Conservation (phyloP, 2,113 vertebrate genomes). For the Cynopterus brachyotis region DNA sequence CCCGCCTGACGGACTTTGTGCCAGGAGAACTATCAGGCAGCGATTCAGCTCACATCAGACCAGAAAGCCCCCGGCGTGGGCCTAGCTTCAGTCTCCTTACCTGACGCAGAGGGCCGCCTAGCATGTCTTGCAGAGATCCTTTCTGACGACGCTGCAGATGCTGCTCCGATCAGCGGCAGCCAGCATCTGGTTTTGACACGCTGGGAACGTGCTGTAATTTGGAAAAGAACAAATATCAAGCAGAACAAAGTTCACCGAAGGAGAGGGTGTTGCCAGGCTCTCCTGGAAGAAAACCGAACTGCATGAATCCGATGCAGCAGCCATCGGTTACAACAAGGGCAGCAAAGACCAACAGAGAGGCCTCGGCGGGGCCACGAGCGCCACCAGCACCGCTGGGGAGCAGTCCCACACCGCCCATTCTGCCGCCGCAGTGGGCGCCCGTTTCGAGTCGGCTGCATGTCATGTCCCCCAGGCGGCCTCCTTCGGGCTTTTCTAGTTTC, state of each 20-base stretch:
- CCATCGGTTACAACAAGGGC: background rate
- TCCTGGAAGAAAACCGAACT: background rate
- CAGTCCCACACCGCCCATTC: background rate
- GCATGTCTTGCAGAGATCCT: background rate
- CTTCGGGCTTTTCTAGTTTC: background rate
- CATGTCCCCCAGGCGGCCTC: background rate
- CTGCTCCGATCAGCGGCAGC: accelerated
- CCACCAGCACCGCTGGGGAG: accelerated
- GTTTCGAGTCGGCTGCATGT: background rate
- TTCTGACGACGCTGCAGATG: background rate
- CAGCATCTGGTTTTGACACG: background rate
- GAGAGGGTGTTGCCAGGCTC: background rate
- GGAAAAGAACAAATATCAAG: background rate
- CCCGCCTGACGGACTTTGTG: background rate
- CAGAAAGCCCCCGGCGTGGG: accelerated
- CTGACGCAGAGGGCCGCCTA: background rate
- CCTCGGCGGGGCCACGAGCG: background rate
- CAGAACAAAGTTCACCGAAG: background rate
- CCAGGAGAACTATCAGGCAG: background rate
- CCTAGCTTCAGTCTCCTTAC: background rate
- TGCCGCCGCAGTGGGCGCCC: accelerated
- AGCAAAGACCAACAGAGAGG: background rate
- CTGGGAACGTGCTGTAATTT: background rate
- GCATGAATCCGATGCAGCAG: background rate
- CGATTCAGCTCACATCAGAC: background rate